Evolutionary conservation across 2,797 vertebrate genomes (phyloP).

Genomic region (Smutsia gigantea): DNA sequence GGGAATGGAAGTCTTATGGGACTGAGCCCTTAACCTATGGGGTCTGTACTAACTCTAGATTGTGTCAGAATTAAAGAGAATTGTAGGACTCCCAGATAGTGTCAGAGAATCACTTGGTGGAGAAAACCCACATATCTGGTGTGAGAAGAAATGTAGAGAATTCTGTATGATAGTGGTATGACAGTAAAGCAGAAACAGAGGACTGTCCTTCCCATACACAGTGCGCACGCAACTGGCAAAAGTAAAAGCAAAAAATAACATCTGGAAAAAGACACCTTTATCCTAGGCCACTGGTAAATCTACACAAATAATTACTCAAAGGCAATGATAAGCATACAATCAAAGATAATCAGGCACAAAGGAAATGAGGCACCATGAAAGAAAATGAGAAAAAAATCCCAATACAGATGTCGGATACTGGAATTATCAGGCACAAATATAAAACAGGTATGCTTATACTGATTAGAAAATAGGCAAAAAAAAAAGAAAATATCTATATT

Average conservation of each 20-base stretch:
- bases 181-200: not conserved
- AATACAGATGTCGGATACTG: not conserved
- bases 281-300: not conserved
- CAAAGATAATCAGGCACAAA: not conserved
- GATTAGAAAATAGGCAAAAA: not conserved
- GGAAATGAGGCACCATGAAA: not conserved
- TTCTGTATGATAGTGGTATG: not conserved
- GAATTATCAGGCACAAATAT: not conserved
- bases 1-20: not conserved
- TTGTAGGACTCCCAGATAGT: not conserved
- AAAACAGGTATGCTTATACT: not conserved
- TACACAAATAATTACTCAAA: conserved; percentile 1
- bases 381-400: not conserved
- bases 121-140: not conserved
- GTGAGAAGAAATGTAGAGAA: not conserved
- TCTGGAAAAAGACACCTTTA: not conserved
- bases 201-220: not conserved
- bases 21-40: not conserved
- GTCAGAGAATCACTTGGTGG: not conserved
- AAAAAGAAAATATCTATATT: not conserved
- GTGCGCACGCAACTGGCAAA: not conserved
- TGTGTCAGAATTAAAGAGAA: not conserved
- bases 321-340: not conserved
- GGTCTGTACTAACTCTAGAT: not conserved
- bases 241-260: not conserved